Evolutionary conservation across 1,140 invertebrate species (phyloP), one percentile per base, ranked within the genome.

Genomic region (Stenopsyche tienmushanensis): DNA sequence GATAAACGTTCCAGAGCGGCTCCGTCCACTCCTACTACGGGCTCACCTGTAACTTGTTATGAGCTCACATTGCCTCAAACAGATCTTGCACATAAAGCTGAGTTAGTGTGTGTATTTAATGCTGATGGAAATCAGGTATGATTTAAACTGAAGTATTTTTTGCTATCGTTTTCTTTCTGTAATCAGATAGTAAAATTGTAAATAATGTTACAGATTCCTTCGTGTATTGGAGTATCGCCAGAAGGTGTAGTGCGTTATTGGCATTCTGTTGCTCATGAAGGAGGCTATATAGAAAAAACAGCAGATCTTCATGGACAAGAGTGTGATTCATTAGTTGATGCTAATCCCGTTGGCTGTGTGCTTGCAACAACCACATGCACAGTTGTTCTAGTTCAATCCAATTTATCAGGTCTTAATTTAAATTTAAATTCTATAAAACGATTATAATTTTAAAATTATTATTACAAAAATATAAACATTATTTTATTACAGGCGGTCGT

Each of bases 211-310:
- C 71, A 85, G 83, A 84, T 88, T 68, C 90, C 94, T 23, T 89
- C 91, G 8, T 96, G 93, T 73, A 88, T 97, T 70, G 94, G 94
- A 39, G 92, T 96, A 0, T 96, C 94, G 9, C 94, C 95, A 21
- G 94, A 96, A 76, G 96, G 94, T n/a, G 83, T 89, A 29, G 87
- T 94, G 1, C 83, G 94, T 13, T 97, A 92, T 76, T 98, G 96
- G 96, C 83, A 91, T 0, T 93, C 88, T 24, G 88, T 97, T 41
- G 88, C 91, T 0, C 93, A 96, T 72, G 93, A 96, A 73, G 88
- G 88, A 2, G 86, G 88, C 7, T 94, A 89, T n/a, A 83, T 89
- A 10, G 94, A 97, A 78, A 86, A 90, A 21, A 90, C 84, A 69
- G 88, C 91, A 2, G 93, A 96, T 72, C 77, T 97, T 15, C 88